A percentile compares a stretch with the other conserved stretches of the same genome.
Evolutionary conservation across 2,797 vertebrate species (phyloP).

Genomic region (Pangasius mekongensis): DNA sequence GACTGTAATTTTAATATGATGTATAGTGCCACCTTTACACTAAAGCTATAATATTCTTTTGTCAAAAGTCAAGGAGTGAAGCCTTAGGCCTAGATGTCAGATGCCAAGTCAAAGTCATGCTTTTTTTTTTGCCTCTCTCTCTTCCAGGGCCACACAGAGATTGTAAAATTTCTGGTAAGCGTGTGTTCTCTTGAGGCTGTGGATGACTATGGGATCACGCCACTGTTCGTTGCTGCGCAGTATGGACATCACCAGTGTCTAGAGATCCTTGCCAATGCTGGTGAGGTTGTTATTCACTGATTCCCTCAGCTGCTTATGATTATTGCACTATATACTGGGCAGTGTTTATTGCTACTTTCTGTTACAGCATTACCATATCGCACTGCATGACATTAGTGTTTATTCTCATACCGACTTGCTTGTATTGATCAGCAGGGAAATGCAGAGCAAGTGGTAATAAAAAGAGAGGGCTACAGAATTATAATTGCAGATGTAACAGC

Average conservation of each 20-base stretch:
- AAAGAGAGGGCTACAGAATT: background rate
- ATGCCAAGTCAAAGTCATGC: background rate
- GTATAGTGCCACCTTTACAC: background rate
- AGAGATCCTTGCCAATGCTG: slow-evolving; percentile 72
- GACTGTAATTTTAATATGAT: background rate
- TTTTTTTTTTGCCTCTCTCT: background rate
- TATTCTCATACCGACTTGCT: background rate
- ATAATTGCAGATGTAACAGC: background rate
- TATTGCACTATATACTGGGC: slow-evolving; percentile 18
- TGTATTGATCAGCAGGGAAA: background rate
- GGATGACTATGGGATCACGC: slow-evolving; percentile 83
- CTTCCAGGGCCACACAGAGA: slow-evolving; percentile 72
- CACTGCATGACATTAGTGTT: slow-evolving; percentile 5
- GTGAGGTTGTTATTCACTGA: slow-evolving; percentile 60
- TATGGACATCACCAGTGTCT: slow-evolving; percentile 82
- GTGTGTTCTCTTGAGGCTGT: slow-evolving; percentile 72
- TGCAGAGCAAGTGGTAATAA: background rate
- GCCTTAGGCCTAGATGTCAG: background rate
- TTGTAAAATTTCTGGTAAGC: slow-evolving; percentile 72
- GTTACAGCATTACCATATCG: slow-evolving; percentile 14
- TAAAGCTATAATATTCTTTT: background rate
- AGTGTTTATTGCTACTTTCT: slow-evolving; percentile 24
- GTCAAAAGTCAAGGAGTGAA: background rate
- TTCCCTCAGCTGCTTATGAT: slow-evolving; percentile 17
- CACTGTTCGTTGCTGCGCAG: slow-evolving; percentile 86